A percentile compares a stretch with the other conserved stretches of the same genome.
Evolutionary conservation across 1,140 invertebrate species (phyloP).

Genomic region (Adoxophyes honmai): DNA sequence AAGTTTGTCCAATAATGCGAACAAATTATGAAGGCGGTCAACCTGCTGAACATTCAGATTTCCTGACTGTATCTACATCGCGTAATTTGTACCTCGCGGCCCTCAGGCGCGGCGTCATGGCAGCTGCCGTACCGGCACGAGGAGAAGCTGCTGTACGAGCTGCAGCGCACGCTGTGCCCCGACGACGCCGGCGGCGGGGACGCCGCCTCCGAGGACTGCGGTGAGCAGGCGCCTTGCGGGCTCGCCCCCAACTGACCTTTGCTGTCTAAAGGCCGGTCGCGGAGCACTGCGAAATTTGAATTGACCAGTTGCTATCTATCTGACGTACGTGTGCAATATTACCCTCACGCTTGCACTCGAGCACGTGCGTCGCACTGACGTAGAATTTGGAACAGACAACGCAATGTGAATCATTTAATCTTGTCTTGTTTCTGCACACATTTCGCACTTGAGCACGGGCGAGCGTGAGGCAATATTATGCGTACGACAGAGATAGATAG

Average conservation of each 20-base stretch:
- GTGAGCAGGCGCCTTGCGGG: slow-evolving; percentile 48
- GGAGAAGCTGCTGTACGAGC: slow-evolving; percentile 30
- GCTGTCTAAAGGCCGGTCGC: too few relatives aligned
- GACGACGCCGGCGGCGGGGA: slow-evolving; percentile 30
- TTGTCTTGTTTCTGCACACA: not conserved
- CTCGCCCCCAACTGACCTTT: too few relatives aligned
- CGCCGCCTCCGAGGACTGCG: slow-evolving; percentile 26
- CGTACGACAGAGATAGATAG: too few relatives aligned
- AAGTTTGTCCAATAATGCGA: too few relatives aligned
- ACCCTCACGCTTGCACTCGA: too few relatives aligned
- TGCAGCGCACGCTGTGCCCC: slow-evolving; percentile 59
- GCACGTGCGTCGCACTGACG: too few relatives aligned
- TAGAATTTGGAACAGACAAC: too few relatives aligned
- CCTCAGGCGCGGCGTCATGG: slow-evolving; percentile 56
- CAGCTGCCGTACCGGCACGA: slow-evolving; percentile 52
- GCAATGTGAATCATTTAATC: not conserved
- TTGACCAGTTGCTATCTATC: too few relatives aligned
- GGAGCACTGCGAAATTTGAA: too few relatives aligned
- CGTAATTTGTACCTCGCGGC: slow-evolving; percentile 1
- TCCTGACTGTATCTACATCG: not conserved
- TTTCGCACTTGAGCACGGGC: not conserved
- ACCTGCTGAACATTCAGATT: not conserved
- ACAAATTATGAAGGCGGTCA: too few relatives aligned
- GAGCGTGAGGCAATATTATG: slow-evolving; percentile 16
- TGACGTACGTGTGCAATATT: too few relatives aligned